Conservation (phyloP, 2,113 vertebrate species). For the Aviceda subcristata region DNA sequence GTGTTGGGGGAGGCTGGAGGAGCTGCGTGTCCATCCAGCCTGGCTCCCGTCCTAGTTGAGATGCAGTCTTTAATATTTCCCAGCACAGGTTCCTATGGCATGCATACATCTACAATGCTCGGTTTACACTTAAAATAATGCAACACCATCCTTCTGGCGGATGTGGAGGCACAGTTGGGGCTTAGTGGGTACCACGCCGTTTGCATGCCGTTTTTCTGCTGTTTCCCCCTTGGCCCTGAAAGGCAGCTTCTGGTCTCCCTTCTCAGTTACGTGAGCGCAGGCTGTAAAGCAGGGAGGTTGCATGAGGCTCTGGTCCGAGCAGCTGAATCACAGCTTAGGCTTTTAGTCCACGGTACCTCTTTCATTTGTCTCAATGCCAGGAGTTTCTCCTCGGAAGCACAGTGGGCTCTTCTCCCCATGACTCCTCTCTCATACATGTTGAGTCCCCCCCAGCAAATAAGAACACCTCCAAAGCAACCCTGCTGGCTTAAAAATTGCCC, state of each 20-base stretch:
- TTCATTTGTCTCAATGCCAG: background rate
- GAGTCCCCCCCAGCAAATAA: background rate
- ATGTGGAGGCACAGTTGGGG: background rate
- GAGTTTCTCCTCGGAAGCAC: background rate
- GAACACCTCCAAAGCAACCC: background rate
- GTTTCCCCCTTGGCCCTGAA: background rate
- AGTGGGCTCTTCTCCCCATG: background rate
- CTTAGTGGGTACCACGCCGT: background rate
- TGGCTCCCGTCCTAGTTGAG: background rate
- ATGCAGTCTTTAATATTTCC: background rate
- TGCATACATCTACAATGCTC: background rate
- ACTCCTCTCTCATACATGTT: background rate
- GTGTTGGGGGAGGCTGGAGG: rapidly evolving
- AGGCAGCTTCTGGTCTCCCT: background rate
- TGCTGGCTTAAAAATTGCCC: background rate
- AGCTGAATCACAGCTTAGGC: background rate
- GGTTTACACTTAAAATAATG: background rate
- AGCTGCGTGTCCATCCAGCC: rapidly evolving
- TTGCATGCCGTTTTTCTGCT: background rate
- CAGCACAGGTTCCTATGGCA: background rate
- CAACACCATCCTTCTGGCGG: background rate
- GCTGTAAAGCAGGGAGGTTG: background rate
- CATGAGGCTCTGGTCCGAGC: background rate
- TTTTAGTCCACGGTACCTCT: background rate
- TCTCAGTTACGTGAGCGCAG: rapidly evolving